These are phyloP conservation scores for Argyresthia albistria DNA, from an alignment of 2,888 invertebrate species.

Conservation along the genomic window DNA sequence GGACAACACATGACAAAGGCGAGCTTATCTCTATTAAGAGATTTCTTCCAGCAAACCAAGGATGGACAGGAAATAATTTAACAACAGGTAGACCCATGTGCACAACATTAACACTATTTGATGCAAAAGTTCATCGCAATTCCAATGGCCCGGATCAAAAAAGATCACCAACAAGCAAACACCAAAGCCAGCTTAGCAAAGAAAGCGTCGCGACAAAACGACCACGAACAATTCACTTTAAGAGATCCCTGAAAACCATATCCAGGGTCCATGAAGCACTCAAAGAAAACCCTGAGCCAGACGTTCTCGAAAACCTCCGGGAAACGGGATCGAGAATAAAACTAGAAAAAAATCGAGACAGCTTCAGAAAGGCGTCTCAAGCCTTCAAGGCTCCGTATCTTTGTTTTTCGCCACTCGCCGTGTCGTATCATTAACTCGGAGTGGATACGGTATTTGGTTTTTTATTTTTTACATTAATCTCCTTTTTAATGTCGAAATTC, in stretches of 20 bases:
- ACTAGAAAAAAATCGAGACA: slow-evolving; percentile 66
- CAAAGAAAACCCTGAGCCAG: slow-evolving; percentile 48
- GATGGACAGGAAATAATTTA: too few relatives aligned
- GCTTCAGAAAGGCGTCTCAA: slow-evolving; percentile 61
- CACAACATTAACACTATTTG: too few relatives aligned
- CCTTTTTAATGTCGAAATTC: slow-evolving; percentile 54
- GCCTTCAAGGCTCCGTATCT: slow-evolving; percentile 45
- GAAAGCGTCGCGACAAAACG: slow-evolving; percentile 11
- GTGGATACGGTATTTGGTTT: slow-evolving; percentile 58
- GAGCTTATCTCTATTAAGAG: too few relatives aligned
- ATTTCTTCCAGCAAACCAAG: too few relatives aligned
- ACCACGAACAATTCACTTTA: slow-evolving; percentile 21
- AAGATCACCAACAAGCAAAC: background rate
- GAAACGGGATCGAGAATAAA: slow-evolving; percentile 65
- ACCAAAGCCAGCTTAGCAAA: slow-evolving; percentile 6
- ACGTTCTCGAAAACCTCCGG: slow-evolving; percentile 52
- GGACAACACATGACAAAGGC: too few relatives aligned
- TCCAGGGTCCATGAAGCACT: slow-evolving; percentile 34
- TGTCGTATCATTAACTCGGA: slow-evolving; percentile 72
- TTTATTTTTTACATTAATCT: slow-evolving; percentile 65
- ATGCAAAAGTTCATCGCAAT: too few relatives aligned
- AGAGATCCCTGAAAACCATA: slow-evolving; percentile 21
- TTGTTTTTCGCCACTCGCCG: slow-evolving; percentile 66
- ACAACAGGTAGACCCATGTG: too few relatives aligned
- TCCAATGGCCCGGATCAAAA: background rate